phyloP scores from a whole-genome alignment of 92 coral and sea anemone genomes.

The Actinernus sp. region DNA sequence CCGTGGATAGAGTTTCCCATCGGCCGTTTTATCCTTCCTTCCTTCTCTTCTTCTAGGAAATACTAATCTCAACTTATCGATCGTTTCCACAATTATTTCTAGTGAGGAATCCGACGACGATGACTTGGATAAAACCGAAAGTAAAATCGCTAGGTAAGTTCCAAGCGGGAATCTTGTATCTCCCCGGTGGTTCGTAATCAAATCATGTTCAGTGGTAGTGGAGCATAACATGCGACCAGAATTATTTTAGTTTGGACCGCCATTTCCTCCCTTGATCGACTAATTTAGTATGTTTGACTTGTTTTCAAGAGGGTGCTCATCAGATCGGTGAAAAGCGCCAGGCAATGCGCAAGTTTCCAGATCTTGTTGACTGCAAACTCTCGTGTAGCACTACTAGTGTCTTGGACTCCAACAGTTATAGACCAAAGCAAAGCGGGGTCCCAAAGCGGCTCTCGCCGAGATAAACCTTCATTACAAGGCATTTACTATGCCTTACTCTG shows the following conservation, averaged over 20 bases:
- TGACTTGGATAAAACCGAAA: conserved; percentile 74
- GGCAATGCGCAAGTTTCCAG: no score
- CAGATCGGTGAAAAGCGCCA: no score
- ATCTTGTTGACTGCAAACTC: no score
- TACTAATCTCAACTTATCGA: background rate
- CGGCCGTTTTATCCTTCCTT: background rate
- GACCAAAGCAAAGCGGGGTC: no score
- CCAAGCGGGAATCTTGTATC: conserved; percentile 3
- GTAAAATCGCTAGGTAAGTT: conserved; percentile 86
- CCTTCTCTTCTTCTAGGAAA: background rate
- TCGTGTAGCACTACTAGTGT: no score
- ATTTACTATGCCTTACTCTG: no score
- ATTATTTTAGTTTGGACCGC: background rate
- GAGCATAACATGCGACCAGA: background rate
- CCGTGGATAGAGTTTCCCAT: background rate
- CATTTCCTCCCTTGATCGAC: no score
- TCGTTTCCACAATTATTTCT: conserved; percentile 14
- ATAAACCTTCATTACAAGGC: no score
- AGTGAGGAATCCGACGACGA: conserved; percentile 98
- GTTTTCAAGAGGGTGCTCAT: no score
- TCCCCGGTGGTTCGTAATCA: background rate
- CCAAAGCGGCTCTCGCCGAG: no score
- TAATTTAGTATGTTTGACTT: no score
- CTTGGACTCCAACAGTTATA: no score
- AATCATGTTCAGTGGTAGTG: conserved; percentile 6